Percentiles rank a stretch among this genome's conserved stretches.
Evolutionary conservation across 2,888 invertebrate species (phyloP).

Genomic region (Bellardia bayeri): DNA sequence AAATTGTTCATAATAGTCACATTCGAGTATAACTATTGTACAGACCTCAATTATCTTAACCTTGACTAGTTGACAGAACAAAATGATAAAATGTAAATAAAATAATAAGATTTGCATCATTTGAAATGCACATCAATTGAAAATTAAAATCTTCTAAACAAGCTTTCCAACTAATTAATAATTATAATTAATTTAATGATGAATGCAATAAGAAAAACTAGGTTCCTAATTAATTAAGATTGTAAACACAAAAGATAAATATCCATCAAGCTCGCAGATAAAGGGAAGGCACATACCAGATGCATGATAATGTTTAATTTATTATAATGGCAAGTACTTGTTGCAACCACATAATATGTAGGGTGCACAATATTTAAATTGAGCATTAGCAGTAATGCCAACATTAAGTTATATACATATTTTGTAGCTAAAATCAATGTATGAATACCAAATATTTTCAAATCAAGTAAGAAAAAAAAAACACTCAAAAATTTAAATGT

Average conservation of each 20-base stretch:
- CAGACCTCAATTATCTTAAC: not conserved
- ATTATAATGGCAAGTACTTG: not conserved
- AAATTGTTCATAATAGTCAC: too few species aligned
- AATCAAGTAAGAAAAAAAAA: constrained; percentile 4
- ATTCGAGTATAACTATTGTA: too few species aligned
- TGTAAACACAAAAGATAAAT: not conserved
- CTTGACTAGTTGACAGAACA: not conserved
- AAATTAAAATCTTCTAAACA: not conserved
- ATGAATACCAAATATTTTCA: constrained; percentile 57
- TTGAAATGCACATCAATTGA: not conserved
- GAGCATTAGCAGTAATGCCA: constrained; percentile 9
- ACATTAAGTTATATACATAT: not conserved
- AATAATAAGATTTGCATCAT: not conserved
- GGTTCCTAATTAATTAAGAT: constrained; percentile 12
- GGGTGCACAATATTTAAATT: not conserved
- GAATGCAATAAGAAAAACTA: not conserved
- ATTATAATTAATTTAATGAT: not conserved
- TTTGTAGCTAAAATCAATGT: constrained; percentile 50
- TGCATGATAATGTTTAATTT: not conserved
- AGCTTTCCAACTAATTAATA: not conserved
- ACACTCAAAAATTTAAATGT: constrained; percentile 48
- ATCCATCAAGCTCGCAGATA: not conserved
- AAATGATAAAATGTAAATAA: not conserved
- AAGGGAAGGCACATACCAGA: not conserved
- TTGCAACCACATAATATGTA: not conserved